Conservation (phyloP, 2,888 invertebrate genomes). For the Ptilodon capucinus region DNA sequence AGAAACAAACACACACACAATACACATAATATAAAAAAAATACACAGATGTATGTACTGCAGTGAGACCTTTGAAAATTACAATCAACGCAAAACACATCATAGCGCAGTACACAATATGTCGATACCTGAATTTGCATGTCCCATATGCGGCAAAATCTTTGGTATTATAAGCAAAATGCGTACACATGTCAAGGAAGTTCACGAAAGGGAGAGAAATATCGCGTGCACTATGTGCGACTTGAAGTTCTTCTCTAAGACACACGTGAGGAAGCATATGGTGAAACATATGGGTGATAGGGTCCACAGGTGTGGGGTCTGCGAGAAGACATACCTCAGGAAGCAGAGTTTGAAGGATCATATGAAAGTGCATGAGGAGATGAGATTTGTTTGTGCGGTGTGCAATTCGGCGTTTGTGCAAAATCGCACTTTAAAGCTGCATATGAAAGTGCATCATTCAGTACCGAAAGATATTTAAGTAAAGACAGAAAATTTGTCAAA, state of each 20-base stretch:
- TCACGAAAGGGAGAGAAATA: conserved; percentile 71
- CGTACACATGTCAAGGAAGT: conserved; percentile 65
- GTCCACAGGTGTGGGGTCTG: conserved; percentile 74
- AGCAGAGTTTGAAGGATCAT: conserved; percentile 64
- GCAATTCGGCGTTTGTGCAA: conserved; percentile 57
- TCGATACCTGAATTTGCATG: conserved; percentile 53
- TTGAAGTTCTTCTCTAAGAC: conserved; percentile 76
- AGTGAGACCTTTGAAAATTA: conserved; percentile 59
- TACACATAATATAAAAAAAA: conserved; percentile 52
- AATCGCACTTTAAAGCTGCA: conserved; percentile 57
- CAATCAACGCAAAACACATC: conserved; percentile 54
- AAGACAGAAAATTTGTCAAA: too few relatives aligned
- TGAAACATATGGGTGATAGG: conserved; percentile 74
- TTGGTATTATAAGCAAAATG: conserved; percentile 63
- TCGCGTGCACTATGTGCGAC: conserved; percentile 71
- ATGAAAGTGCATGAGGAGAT: conserved; percentile 63
- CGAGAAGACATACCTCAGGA: conserved; percentile 72
- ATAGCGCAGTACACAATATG: conserved; percentile 47
- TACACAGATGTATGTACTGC: conserved; percentile 61
- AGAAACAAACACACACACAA: conserved; percentile 53
- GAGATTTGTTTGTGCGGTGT: conserved; percentile 48
- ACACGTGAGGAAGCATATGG: conserved; percentile 77
- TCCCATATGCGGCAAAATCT: conserved; percentile 58
- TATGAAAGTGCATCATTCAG: conserved; percentile 54
- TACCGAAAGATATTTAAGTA: conserved; percentile 8